Conservation (phyloP, 1,140 invertebrate genomes). For the Drosophila tropicalis region DNA sequence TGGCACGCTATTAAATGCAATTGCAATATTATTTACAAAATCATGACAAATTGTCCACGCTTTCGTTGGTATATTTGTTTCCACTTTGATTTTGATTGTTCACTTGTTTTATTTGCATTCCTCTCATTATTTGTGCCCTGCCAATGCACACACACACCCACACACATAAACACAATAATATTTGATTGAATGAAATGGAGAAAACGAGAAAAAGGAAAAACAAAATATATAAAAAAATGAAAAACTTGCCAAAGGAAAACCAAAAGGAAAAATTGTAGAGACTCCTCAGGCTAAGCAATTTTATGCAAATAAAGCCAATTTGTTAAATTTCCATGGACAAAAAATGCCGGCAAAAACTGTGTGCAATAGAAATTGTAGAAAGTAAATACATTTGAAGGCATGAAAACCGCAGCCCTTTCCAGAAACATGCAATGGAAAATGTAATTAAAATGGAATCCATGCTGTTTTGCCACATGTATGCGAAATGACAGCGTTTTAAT, state of each 20-base stretch:
- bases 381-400: background rate
- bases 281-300: conserved; percentile 7
- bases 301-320: conserved; percentile 17
- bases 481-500: conserved; percentile 8
- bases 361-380: background rate
- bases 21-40: conserved; percentile 18
- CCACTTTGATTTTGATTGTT: conserved; percentile 18
- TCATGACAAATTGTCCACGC: conserved; percentile 6
- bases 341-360: background rate
- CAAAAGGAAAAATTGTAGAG: background rate
- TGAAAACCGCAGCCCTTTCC: background rate
- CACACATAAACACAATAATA: background rate
- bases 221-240: too few species aligned
- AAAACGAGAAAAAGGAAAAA: background rate
- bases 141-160: conserved; percentile 1
- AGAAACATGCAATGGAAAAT: conserved; percentile 1
- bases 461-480: conserved; percentile 3
- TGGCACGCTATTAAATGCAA: conserved; percentile 1
- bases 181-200: background rate
- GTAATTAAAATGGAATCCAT: conserved; percentile 7
- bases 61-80: conserved; percentile 5
- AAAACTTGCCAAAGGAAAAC: background rate
- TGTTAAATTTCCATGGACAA: background rate
- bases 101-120: conserved; percentile 15
- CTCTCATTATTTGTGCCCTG: conserved; percentile 23